Base-by-base conservation (phyloP, 2,113 vertebrate species). In the Peromyscus californicus region DNA sequence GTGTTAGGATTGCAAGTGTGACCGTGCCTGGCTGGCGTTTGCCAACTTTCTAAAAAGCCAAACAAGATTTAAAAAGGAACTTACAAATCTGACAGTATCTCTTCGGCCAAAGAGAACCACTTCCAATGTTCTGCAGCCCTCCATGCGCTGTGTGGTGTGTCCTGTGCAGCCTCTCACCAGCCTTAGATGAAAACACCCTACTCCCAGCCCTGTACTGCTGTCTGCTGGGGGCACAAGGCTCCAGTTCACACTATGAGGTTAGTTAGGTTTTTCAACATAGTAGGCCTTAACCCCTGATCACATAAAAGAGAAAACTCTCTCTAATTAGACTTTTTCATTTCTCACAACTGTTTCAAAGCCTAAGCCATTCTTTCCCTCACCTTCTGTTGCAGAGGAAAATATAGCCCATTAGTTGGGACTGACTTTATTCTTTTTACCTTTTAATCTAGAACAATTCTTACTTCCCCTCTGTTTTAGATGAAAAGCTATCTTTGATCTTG, bases 321-420 rank as follows among this genome's bases (percentile, higher is more conserved):
- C 72, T 54, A 78, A 59, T 48, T 69, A 94, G 63, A 7, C 1
- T 0, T 74, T 91, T 89, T 83, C 39, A 90, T 57, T 88, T 33
- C 69, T 42, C 24, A 84, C 70, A 69, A 67, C 36, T 29, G 48
- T 75, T 90, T 95, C 76, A 82, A 75, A 95, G 42, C 57, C 94
- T 45, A 80, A 85, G 11, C 39, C 36, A 16, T 36, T 74, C 89
- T 93, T 59, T 51, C 13, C 39, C 21, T 90, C 21, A 42, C 11
- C 42, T 79, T 39, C 26, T 54, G 21, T 29, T 89, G 75, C 31
- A 57, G 76, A 91, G 63, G 89, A 93, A 22, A 89, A 89, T n/a
- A 29, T 0, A 69, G 85, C 90, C 16, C 42, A 19, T 33, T 57
- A 72, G 29, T 7, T 24, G 24, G 9, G 45, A 70, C 5, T 79